Evolutionary conservation across 2,888 invertebrate species (phyloP).

Genomic region (Nudaria mundana): DNA sequence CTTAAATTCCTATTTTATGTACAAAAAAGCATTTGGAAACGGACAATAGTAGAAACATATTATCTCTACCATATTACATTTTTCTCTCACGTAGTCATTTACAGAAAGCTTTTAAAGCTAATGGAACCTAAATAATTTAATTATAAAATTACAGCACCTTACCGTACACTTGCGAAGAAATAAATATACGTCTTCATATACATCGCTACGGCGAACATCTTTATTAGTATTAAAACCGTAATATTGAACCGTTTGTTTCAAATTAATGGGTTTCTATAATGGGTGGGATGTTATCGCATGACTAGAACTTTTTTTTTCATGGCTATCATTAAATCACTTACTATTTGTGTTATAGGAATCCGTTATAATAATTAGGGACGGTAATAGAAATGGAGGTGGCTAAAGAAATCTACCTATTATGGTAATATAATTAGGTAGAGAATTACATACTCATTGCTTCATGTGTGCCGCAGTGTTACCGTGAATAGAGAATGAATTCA

Average conservation of each 20-base stretch:
- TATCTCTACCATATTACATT: background rate
- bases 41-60: background rate
- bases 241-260: slow-evolving; percentile 45
- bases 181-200: slow-evolving; percentile 1
- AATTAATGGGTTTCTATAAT: slow-evolving; percentile 44
- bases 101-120: background rate
- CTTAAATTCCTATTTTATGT: background rate
- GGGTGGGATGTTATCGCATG: slow-evolving; percentile 43
- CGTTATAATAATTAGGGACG: slow-evolving; percentile 38
- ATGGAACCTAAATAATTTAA: slow-evolving; percentile 1
- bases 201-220: background rate
- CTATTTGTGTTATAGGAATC: slow-evolving; percentile 30
- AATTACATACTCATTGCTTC: slow-evolving; percentile 14
- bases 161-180: background rate
- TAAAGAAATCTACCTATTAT: slow-evolving; percentile 19
- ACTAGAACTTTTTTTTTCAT: slow-evolving; percentile 40
- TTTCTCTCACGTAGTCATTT: background rate
- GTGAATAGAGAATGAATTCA: slow-evolving; percentile 16
- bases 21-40: no score
- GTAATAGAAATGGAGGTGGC: slow-evolving; percentile 27
- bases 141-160: background rate
- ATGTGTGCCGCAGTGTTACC: slow-evolving; percentile 6
- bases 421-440: slow-evolving; percentile 15
- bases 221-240: slow-evolving; percentile 36
- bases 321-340: slow-evolving; percentile 28